Percentiles rank a stretch among this genome's conserved stretches.
Conservation (phyloP, 2,113 vertebrate genomes). For the Procavia capensis region DNA sequence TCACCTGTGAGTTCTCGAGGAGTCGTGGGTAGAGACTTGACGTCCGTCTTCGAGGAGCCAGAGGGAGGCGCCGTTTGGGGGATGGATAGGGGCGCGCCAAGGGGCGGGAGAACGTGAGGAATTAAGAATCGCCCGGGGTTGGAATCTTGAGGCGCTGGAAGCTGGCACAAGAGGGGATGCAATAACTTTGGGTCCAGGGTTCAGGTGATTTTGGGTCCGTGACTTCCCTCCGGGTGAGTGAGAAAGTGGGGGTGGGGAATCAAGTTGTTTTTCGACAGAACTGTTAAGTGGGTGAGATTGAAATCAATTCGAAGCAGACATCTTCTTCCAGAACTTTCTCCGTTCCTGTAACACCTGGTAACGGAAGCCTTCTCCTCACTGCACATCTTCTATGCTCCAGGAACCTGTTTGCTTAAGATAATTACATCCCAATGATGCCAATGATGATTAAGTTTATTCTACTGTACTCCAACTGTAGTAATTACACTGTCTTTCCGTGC, state of each 20-base stretch:
- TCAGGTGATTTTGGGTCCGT: background rate
- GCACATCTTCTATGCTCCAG: accelerated
- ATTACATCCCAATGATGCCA: background rate
- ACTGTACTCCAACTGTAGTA: background rate
- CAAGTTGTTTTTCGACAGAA: background rate
- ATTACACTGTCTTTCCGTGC: background rate
- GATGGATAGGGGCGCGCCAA: background rate
- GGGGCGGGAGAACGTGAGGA: background rate
- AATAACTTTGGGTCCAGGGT: too few relatives aligned
- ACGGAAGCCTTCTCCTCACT: background rate
- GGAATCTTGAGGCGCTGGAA: background rate
- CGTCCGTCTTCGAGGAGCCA: background rate
- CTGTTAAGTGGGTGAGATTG: background rate
- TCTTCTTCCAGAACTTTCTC: background rate
- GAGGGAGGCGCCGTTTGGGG: background rate
- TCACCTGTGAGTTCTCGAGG: background rate
- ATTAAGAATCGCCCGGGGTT: too few relatives aligned
- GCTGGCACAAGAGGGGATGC: background rate
- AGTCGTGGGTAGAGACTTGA: background rate
- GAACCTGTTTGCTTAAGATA: background rate
- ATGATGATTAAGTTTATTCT: background rate
- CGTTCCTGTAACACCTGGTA: background rate
- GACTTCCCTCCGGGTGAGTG: background rate
- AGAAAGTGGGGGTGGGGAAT: background rate
- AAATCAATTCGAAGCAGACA: background rate